Base-by-base conservation (phyloP, 2,113 vertebrate species). In the Etheostoma cragini region DNA sequence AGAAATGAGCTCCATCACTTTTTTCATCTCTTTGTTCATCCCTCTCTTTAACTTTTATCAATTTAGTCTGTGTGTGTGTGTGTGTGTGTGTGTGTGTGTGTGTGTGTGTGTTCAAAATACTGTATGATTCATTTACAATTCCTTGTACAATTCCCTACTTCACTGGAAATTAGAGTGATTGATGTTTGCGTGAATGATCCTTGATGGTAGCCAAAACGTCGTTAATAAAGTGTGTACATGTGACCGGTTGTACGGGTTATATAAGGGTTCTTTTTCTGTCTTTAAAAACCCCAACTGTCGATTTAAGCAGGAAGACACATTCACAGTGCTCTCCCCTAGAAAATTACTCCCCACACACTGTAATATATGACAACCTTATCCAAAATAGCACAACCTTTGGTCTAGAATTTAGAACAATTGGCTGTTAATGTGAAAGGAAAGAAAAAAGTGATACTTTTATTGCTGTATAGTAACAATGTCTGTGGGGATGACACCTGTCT, bases 401-500 rank as follows among this genome's bases (percentile, higher is more conserved):
- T 1, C 14, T 61, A 22, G 15, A 26, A 30, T 16, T 8, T 3
- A 13, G 15, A 54, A 42, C 0, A 50, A 58, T 2, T 38, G 7
- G 3, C 16, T 22, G 30, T n/a, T 14, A 52, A 26, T 58, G 22
- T 21, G 16, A 19, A 7, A 24, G 26, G 54, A 24, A 24, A 19
- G 16, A 7, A 54, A 35, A 30, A 21, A 35, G 45, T 33, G 22
- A 47, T 67, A 72, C 22, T 42, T 78, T 75, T 76, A 69, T 38
- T 56, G 49, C 67, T n/a, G 47, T 57, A 19, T 15, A 76, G 73
- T 45, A 54, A 54, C 63, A 50, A 57, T 47, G 66, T 76, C 38
- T 71, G 76, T 72, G 38, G 65, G 30, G 53, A 46, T 45, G 77
- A 84, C 88, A 86, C 66, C 88, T 86, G 89, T 53, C 77, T 88